Base-by-base conservation (phyloP, 2,888 invertebrate genomes). In the Atherix ibis region DNA sequence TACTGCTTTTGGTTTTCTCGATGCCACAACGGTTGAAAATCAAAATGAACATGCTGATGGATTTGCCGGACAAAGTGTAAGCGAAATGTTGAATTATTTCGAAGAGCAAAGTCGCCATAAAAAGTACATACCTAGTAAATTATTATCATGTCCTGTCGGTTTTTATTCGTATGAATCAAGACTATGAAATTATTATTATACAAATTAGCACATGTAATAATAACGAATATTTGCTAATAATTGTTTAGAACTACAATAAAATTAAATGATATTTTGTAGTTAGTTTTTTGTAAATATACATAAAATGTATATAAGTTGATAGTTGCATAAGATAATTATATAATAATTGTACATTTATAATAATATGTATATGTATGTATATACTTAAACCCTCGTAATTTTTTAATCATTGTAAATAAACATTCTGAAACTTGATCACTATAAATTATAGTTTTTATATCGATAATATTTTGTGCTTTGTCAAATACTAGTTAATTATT, bases 1-100 rank as follows among this genome's bases (percentile, higher is more conserved):
- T 42, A 71, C 74, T 44, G 72, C 74, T 1, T 81, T 81, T 48
- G 71, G 70, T 31, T 78, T 78, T 52, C 59, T 78, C 34, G 54
- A 58, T 31, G 53, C 17, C 30, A 29, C 36, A 33, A 5, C 34
- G 29, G 22, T 22, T 22, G 40, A 36, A 31, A 27, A 26, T n/a
- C 10, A 24, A 36, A 30, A 32, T 15, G 31, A 30, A 27, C 25
- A 33, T 24, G 19, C 24, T 32, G 36, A 37, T 28, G 19, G 32
- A 6, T 30, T 28, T 19, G 30, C 32, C 36, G 50, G 51, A 36
- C 49, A 56, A 36, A 57, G 54, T 46, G 62, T 62, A 27, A 58
- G 54, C 50, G 58, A 56, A 46, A 61, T 59, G 47, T 57, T 62
- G 32, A 46, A 50, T 38, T 54, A 55, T 46, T 60, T 62, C 44